Base-by-base conservation (phyloP, 2,888 invertebrate genomes). In the Hyles lineata region DNA sequence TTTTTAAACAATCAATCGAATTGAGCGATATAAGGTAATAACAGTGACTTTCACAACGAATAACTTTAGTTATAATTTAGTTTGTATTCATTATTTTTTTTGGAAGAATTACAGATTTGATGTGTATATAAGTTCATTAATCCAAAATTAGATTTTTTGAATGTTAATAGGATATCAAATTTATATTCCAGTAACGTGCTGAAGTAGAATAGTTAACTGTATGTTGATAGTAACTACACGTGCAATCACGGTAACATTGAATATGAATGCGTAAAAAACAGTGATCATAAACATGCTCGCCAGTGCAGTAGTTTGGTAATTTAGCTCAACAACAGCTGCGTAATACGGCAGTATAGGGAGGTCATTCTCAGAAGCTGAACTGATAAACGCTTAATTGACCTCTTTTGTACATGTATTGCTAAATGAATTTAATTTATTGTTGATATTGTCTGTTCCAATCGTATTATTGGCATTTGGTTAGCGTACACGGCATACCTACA, bases 311-410 rank as follows among this genome's bases (percentile, higher is more conserved):
- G 23, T 67, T 67, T 67, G 67, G 43, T 67, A 50, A 67, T 67
- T 67, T 67, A 67, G 67, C 50, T 50, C 23, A 67, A 67, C 62
- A 62, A 62, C 50, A 67, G 67, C 67, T 67, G 67, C 50, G 67
- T 67, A 67, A 67, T 67, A 50, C 67, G 67, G 67, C 67, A 67
- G 67, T 50, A 50, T 67, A 67, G 43, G 67, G 67, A 67, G 67
- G 67, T 67, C 67, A 67, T 67, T 67, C 67, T 67, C 67, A 67
- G 67, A 67, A 67, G 67, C 67, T 67, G 67, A 67, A 67, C 67
- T 67, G 67, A 67, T 67, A 67, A 67, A 67, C 67, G 67, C 23
- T 67, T 67, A 67, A 67, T 67, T 67, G 67, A 67, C 67, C 67
- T 50, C 67, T 43, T 67, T 67, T 50, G 23, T 67, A 67, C 23